Evolutionary conservation across 2,888 invertebrate genomes (phyloP).

Genomic region (Zhuqinia jingwanae): DNA sequence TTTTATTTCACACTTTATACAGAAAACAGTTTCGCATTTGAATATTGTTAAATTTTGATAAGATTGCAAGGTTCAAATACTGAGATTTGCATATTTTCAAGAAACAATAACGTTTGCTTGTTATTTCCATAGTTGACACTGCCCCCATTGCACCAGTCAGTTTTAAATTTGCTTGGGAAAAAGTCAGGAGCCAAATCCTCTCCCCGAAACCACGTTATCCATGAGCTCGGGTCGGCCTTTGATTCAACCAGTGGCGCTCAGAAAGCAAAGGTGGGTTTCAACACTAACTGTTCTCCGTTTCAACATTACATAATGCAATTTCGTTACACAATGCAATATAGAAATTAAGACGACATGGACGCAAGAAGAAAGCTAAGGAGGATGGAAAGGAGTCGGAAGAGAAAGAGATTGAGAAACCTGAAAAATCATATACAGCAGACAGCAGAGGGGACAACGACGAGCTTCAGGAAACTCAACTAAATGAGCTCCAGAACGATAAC

Average conservation of each 20-base stretch:
- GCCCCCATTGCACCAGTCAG: slow-evolving; percentile 78
- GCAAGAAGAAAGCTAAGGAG: slow-evolving; percentile 71
- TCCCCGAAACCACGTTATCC: slow-evolving; percentile 60
- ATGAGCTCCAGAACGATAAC: slow-evolving; percentile 37
- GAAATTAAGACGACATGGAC: slow-evolving; percentile 76
- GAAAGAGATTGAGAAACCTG: slow-evolving; percentile 53
- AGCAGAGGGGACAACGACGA: slow-evolving; percentile 67
- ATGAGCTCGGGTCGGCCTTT: slow-evolving; percentile 16
- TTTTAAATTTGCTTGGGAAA: slow-evolving; percentile 77
- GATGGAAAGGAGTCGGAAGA: slow-evolving; percentile 62
- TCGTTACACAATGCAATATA: slow-evolving; percentile 14
- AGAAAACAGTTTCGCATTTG: too few species aligned
- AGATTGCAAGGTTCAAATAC: too few species aligned
- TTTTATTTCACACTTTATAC: too few species aligned
- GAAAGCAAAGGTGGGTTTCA: slow-evolving; percentile 57
- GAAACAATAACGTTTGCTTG: background rate
- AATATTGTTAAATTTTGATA: too few species aligned
- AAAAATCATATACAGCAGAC: background rate
- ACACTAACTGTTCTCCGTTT: too few species aligned
- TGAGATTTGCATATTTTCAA: background rate
- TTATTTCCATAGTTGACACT: slow-evolving; percentile 71
- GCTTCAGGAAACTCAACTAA: slow-evolving; percentile 77
- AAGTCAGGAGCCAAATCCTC: slow-evolving; percentile 67
- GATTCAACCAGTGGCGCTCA: slow-evolving; percentile 47
- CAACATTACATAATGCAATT: too few species aligned